These are phyloP conservation scores for Neogale vison DNA, from an alignment of 2,113 vertebrate genomes.

Conservation along the genomic window DNA sequence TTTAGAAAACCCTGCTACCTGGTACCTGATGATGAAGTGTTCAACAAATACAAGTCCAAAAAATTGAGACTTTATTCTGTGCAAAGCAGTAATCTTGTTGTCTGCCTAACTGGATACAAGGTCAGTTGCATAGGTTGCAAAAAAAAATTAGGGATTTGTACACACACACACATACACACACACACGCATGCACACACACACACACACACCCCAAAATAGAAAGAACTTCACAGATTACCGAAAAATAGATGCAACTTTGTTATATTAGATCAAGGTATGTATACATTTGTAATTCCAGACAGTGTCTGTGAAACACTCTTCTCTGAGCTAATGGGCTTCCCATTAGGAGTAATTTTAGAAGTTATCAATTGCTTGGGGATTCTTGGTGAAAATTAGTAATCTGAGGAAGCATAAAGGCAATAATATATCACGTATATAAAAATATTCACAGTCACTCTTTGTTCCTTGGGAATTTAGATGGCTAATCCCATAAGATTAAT, in stretches of 20 bases:
- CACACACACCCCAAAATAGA: not conserved
- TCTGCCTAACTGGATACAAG: not conserved
- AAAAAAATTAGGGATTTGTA: not conserved
- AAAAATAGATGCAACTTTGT: not conserved
- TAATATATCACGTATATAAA: conserved; percentile 34
- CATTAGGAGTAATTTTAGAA: conserved; percentile 45
- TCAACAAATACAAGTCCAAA: conserved; percentile 8
- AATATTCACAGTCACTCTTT: conserved; percentile 57
- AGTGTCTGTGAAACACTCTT: not conserved
- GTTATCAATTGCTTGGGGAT: conserved; percentile 42
- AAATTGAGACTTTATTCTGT: not conserved
- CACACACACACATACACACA: not conserved
- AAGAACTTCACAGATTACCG: not conserved
- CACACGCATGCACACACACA: no score
- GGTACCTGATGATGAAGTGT: not conserved
- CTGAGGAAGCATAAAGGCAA: conserved; percentile 35
- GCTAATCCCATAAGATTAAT: conserved; percentile 70
- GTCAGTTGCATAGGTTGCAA: not conserved
- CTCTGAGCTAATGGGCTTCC: conserved; percentile 17
- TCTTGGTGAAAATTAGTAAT: conserved; percentile 62
- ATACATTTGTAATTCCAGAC: not conserved
- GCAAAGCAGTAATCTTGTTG: not conserved
- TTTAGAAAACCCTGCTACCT: not conserved
- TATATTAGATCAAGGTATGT: not conserved
- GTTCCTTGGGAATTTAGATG: conserved; percentile 71